A percentile compares a stretch with the other conserved stretches of the same genome.
These are phyloP conservation scores for Ichneumon xanthorius DNA, from an alignment of 2,888 invertebrate species.

Conservation along the genomic window DNA sequence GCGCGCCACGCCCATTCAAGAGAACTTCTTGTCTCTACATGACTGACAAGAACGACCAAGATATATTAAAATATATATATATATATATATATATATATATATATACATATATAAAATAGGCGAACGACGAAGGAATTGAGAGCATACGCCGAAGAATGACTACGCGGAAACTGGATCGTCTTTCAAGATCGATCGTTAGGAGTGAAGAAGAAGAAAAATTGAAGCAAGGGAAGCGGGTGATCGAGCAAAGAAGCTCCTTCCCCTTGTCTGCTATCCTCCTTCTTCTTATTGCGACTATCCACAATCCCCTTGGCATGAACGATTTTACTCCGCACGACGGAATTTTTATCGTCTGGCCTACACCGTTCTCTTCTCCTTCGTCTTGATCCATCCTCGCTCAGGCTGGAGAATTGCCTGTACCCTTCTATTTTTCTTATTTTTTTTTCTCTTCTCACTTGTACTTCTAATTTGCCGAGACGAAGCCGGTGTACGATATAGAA, in stretches of 20 bases:
- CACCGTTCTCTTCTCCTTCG: slow-evolving; percentile 9
- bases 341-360: slow-evolving; percentile 58
- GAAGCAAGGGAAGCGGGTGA: slow-evolving; percentile 35
- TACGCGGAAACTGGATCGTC: slow-evolving; percentile 65
- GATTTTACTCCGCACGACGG: slow-evolving; percentile 62
- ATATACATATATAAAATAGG: slow-evolving; percentile 7
- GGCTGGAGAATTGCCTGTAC: slow-evolving; percentile 32
- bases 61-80: slow-evolving; percentile 9
- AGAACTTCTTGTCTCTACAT: slow-evolving; percentile 32
- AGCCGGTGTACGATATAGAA: slow-evolving; percentile 1
- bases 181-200: slow-evolving; percentile 65
- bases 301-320: slow-evolving; percentile 42
- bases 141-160: slow-evolving; percentile 60
- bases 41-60: slow-evolving; percentile 7
- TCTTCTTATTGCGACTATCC: slow-evolving; percentile 39
- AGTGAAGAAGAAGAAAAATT: slow-evolving; percentile 40
- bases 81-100: not conserved
- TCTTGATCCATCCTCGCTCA: slow-evolving; percentile 16
- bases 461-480: slow-evolving; percentile 48
- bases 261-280: slow-evolving; percentile 38
- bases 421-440: slow-evolving; percentile 20
- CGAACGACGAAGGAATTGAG: slow-evolving; percentile 41
- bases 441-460: not conserved
- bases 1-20: slow-evolving; percentile 51
- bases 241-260: slow-evolving; percentile 49